These are phyloP conservation scores for Euwallacea similis DNA, from an alignment of 1,140 invertebrate species.

Conservation along the genomic window DNA sequence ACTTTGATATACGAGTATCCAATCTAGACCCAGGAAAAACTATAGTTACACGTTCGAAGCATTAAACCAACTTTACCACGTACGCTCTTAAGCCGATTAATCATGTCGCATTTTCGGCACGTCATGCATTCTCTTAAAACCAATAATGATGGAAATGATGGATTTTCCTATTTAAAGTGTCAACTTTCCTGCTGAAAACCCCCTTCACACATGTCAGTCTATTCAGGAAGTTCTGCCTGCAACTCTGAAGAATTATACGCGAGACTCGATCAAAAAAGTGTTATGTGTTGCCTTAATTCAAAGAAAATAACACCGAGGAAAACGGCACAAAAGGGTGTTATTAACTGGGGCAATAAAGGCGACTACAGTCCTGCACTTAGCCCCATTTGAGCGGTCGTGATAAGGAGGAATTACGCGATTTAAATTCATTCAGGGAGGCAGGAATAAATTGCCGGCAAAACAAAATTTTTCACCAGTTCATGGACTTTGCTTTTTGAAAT, in stretches of 20 bases:
- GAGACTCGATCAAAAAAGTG: too few relatives aligned
- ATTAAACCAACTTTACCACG: constrained; percentile 10
- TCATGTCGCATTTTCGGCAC: constrained; percentile 14
- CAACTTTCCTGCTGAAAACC: neutral
- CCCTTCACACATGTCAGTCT: neutral
- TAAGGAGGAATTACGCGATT: constrained; percentile 22
- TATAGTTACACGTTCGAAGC: neutral
- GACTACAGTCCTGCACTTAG: neutral
- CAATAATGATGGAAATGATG: constrained; percentile 18
- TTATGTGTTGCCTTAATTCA: too few relatives aligned
- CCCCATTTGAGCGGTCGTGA: neutral
- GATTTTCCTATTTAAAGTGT: constrained; percentile 17
- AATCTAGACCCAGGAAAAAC: neutral
- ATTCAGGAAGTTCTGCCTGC: neutral
- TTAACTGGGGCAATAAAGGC: too few relatives aligned
- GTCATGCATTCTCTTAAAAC: constrained; percentile 18
- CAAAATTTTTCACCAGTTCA: constrained; percentile 26
- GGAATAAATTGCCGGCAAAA: constrained; percentile 34
- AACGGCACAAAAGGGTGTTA: too few relatives aligned
- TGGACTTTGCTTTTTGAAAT: constrained; percentile 15
- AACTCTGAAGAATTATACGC: neutral
- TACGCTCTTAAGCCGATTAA: constrained; percentile 1
- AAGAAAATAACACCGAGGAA: too few relatives aligned
- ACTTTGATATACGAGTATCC: too few relatives aligned
- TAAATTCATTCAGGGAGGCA: constrained; percentile 28